Percentiles rank a stretch among this genome's conserved stretches.
Conservation (phyloP, 2,797 vertebrate genomes). For the Loriculus beryllinus region DNA sequence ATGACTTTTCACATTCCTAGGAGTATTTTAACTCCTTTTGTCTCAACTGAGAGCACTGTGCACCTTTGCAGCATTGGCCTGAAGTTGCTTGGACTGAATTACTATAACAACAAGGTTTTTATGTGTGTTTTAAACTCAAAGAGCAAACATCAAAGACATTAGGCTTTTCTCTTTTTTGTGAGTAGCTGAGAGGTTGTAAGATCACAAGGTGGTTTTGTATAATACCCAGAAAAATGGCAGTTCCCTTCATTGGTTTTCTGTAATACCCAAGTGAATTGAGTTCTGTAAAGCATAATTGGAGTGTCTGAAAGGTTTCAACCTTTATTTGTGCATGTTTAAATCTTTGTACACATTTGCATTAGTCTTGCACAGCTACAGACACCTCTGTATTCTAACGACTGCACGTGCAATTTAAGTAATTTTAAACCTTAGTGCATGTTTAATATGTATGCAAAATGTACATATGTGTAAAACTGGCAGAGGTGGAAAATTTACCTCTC, state of each 20-base stretch:
- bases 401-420: conserved; percentile 52
- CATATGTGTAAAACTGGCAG: conserved; percentile 58
- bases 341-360: conserved; percentile 54
- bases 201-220: background rate
- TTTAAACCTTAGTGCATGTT: conserved; percentile 64
- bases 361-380: conserved; percentile 63
- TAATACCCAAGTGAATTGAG: background rate
- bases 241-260: background rate
- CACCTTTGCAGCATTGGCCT: background rate
- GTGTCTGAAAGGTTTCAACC: conserved; percentile 14
- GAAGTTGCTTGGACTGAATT: background rate
- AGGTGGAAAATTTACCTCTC: conserved; percentile 64
- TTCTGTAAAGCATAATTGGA: conserved; percentile 17
- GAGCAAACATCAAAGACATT: background rate
- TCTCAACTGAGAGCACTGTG: conserved; percentile 18
- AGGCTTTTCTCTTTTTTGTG: conserved; percentile 2
- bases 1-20: background rate
- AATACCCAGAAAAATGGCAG: background rate
- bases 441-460: conserved; percentile 62
- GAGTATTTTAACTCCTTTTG: background rate
- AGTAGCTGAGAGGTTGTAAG: background rate
- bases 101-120: background rate
- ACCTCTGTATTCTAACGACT: conserved; percentile 57
- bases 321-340: conserved; percentile 62
- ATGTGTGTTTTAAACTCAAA: background rate